phyloP scores from a whole-genome alignment of 2,797 vertebrate genomes.

The Tiaroga cobitis region DNA sequence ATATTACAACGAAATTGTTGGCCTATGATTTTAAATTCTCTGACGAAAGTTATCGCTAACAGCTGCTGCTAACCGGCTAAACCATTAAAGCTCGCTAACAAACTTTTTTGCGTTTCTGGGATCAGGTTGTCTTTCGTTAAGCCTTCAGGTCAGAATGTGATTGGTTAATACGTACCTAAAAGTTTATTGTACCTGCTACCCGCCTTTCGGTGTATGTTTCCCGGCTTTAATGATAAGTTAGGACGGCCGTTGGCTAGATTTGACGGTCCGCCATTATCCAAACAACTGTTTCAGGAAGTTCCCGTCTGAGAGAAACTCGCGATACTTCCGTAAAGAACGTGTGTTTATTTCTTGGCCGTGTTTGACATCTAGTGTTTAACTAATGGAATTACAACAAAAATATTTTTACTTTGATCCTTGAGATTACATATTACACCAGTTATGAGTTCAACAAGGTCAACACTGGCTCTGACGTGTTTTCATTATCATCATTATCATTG shows the following conservation, averaged over 20 bases:
- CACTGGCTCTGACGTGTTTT: background rate
- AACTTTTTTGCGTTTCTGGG: slow-evolving; percentile 31
- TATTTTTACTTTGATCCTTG: background rate
- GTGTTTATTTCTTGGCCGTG: background rate
- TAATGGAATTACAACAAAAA: background rate
- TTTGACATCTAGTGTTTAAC: slow-evolving; percentile 44
- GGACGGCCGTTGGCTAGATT: slow-evolving; percentile 62
- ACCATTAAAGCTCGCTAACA: slow-evolving; percentile 29
- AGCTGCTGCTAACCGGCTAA: slow-evolving; percentile 43
- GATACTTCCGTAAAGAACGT: slow-evolving; percentile 59
- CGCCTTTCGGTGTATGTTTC: slow-evolving; percentile 68
- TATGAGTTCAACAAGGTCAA: background rate
- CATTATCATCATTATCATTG: background rate
- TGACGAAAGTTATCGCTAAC: slow-evolving; percentile 36
- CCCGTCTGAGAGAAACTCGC: slow-evolving; percentile 64
- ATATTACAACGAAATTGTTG: background rate
- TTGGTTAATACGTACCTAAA: slow-evolving; percentile 25
- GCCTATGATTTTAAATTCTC: background rate
- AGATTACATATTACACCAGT: background rate
- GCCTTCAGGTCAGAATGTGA: background rate
- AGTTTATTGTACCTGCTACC: slow-evolving; percentile 42
- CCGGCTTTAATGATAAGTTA: slow-evolving; percentile 74
- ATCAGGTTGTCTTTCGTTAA: background rate
- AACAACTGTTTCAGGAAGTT: slow-evolving; percentile 67
- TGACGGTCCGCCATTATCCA: slow-evolving; percentile 70